Percentiles rank a stretch among this genome's conserved stretches.
phyloP scores from a whole-genome alignment of 2,888 invertebrate species.

The Megastigmus dorsalis region DNA sequence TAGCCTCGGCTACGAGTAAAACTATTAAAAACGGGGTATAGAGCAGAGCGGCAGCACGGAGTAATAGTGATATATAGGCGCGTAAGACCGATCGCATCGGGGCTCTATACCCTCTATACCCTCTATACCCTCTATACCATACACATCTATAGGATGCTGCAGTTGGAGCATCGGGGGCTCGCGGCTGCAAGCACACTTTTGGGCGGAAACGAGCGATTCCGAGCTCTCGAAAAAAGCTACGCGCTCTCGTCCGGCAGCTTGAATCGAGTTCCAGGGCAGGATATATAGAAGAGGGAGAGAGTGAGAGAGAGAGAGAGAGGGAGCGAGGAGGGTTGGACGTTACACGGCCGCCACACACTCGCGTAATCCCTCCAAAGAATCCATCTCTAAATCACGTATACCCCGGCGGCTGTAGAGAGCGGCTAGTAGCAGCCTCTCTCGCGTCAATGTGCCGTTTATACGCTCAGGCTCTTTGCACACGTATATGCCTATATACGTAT shows the following conservation, averaged over 20 bases:
- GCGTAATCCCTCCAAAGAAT: constrained; percentile 36
- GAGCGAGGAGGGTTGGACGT: not conserved
- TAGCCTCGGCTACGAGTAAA: constrained; percentile 9
- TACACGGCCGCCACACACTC: not conserved
- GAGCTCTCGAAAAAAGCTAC: constrained; percentile 26
- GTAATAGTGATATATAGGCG: constrained; percentile 21
- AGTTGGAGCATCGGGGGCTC: no score
- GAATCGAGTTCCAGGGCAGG: constrained; percentile 23
- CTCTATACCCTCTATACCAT: no score
- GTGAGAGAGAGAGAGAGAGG: not conserved
- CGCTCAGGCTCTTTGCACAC: not conserved
- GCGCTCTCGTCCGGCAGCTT: not conserved
- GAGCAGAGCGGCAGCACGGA: not conserved
- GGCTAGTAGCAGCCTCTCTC: not conserved
- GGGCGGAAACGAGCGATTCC: constrained; percentile 38
- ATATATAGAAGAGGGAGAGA: no score
- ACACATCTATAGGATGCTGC: no score
- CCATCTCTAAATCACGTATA: constrained; percentile 44
- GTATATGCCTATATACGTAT: not conserved
- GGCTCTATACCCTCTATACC: no score
- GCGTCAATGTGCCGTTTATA: constrained; percentile 9
- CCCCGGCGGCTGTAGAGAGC: not conserved
- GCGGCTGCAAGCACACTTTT: no score
- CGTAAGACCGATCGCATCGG: not conserved
- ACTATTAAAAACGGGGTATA: constrained; percentile 34